Evolutionary conservation across 2,888 invertebrate genomes (phyloP).

Genomic region (Carcina quercana): DNA sequence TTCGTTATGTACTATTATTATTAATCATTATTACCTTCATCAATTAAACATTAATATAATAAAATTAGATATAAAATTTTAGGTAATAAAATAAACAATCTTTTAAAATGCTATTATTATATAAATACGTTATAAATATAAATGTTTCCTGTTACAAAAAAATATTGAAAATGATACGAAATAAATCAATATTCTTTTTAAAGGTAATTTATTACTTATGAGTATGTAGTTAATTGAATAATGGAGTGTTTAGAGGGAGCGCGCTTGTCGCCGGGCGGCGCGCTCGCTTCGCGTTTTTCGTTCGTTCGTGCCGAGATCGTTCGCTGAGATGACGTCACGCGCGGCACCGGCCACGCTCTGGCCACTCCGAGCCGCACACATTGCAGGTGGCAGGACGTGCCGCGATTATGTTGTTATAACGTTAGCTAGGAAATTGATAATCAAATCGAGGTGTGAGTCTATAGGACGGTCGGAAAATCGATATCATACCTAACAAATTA

Average conservation of each 20-base stretch:
- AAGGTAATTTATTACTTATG: slow-evolving; percentile 73
- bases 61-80: slow-evolving; percentile 73
- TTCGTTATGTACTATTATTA: slow-evolving; percentile 69
- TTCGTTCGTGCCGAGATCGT: slow-evolving; percentile 61
- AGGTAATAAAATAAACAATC: slow-evolving; percentile 76
- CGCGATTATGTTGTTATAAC: slow-evolving; percentile 70
- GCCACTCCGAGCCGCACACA: slow-evolving; percentile 34
- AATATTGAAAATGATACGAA: slow-evolving; percentile 74
- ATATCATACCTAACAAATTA: slow-evolving; percentile 74
- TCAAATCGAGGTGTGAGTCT: slow-evolving; percentile 73
- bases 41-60: slow-evolving; percentile 74
- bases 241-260: slow-evolving; percentile 65
- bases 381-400: slow-evolving; percentile 53
- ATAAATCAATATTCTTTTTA: slow-evolving; percentile 74
- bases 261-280: slow-evolving; percentile 53
- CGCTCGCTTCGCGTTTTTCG: slow-evolving; percentile 63
- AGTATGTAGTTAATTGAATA: slow-evolving; percentile 74
- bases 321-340: slow-evolving; percentile 47
- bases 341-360: slow-evolving; percentile 16
- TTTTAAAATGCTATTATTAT: slow-evolving; percentile 75
- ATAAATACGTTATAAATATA: slow-evolving; percentile 76
- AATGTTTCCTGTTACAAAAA: slow-evolving; percentile 76
- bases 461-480: slow-evolving; percentile 69
- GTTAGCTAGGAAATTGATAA: slow-evolving; percentile 75
- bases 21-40: slow-evolving; percentile 71